Evolutionary conservation across 2,113 vertebrate genomes (phyloP).

Genomic region (Geococcyx californianus): DNA sequence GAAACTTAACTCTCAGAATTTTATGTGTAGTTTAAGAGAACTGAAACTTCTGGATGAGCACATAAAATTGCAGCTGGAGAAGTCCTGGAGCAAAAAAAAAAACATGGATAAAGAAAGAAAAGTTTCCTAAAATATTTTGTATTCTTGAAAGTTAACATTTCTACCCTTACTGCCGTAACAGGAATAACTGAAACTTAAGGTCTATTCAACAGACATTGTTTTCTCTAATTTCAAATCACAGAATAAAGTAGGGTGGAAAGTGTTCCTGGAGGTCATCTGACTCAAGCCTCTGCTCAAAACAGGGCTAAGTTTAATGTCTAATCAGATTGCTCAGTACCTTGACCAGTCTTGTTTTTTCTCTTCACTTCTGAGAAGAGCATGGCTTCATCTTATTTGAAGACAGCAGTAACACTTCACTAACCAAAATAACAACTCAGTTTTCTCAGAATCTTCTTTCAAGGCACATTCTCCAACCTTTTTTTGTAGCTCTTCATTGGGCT

Average conservation of each 20-base stretch:
- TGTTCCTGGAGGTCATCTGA: background rate
- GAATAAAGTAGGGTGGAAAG: background rate
- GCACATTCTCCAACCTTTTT: background rate
- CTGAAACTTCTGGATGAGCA: background rate
- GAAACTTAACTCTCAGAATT: background rate
- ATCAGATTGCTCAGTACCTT: background rate
- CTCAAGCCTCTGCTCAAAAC: background rate
- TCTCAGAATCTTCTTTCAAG: background rate
- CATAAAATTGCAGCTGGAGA: constrained; percentile 21
- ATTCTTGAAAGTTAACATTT: background rate
- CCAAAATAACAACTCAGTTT: accelerated
- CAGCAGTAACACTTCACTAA: background rate
- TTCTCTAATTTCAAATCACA: background rate
- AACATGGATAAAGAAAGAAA: background rate
- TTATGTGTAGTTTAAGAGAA: constrained; percentile 20
- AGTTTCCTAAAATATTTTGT: background rate
- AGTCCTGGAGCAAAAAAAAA: background rate
- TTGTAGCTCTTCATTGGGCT: background rate
- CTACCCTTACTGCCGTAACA: background rate
- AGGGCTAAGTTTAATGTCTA: background rate
- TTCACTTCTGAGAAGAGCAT: background rate
- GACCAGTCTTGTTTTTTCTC: background rate
- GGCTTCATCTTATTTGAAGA: background rate
- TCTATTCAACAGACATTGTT: background rate
- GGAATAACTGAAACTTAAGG: background rate